Evolutionary conservation across 2,113 vertebrate species (phyloP).

Genomic region (Triplophysa siluroides): DNA sequence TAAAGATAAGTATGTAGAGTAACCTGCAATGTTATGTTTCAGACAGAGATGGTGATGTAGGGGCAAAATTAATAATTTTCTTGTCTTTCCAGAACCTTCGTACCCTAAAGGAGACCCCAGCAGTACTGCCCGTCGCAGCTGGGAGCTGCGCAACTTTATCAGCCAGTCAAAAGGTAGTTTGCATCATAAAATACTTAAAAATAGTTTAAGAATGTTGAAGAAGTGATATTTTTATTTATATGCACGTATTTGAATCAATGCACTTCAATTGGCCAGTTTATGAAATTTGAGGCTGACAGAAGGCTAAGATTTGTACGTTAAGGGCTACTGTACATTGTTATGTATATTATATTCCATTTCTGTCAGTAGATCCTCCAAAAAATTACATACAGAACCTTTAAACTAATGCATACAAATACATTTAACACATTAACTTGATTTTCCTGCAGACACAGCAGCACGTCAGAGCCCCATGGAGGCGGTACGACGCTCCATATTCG

Average conservation of each 20-base stretch:
- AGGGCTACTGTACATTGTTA: too few relatives aligned
- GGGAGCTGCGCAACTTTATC: slow-evolving; percentile 94
- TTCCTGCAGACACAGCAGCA: slow-evolving; percentile 77
- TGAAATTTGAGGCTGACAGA: too few relatives aligned
- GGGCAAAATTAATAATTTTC: not conserved
- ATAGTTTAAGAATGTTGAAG: not conserved
- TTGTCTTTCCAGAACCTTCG: slow-evolving; percentile 79
- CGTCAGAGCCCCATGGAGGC: slow-evolving; percentile 89
- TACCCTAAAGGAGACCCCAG: slow-evolving; percentile 88
- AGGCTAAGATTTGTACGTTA: too few relatives aligned
- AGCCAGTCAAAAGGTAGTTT: slow-evolving; percentile 88
- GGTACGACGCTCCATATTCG: slow-evolving; percentile 85
- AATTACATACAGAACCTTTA: too few relatives aligned
- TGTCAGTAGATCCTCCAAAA: too few relatives aligned
- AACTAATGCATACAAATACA: too few relatives aligned
- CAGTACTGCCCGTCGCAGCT: slow-evolving; percentile 81
- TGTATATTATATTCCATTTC: not conserved
- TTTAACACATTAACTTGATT: not conserved
- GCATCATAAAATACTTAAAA: not conserved
- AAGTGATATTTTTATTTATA: not conserved
- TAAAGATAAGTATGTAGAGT: too few relatives aligned
- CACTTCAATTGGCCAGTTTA: not conserved
- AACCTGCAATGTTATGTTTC: too few relatives aligned
- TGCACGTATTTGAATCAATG: not conserved
- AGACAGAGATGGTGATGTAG: not conserved